phyloP scores from a whole-genome alignment of 1,140 invertebrate genomes.

The Drosophila erecta region DNA sequence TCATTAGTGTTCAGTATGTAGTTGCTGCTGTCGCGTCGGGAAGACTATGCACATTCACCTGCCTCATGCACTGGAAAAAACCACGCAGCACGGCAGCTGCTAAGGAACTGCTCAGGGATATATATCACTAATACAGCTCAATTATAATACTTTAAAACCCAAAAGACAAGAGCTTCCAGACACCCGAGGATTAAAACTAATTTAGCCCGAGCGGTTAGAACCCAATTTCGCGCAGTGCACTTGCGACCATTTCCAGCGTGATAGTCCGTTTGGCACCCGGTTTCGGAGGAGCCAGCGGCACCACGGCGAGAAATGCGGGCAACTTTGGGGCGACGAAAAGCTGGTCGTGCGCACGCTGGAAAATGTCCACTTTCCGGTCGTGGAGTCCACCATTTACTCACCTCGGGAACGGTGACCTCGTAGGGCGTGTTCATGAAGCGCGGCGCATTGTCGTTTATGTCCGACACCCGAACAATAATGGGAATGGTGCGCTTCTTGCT shows the following conservation, averaged over 20 bases:
- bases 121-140: no score
- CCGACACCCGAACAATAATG: conserved; percentile 94
- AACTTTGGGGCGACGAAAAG: conserved; percentile 40
- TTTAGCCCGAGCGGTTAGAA: no score
- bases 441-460: conserved; percentile 95
- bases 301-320: conserved; percentile 40
- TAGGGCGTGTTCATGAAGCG: conserved; percentile 92
- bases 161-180: no score
- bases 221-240: conserved; percentile 14
- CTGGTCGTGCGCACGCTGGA: conserved; percentile 41
- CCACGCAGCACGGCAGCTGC: no score
- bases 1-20: conserved; percentile 64
- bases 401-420: conserved; percentile 93
- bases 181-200: no score
- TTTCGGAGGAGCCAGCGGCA: conserved; percentile 18
- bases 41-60: conserved; percentile 60
- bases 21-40: conserved; percentile 41
- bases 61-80: conserved; percentile 25
- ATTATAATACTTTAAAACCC: no score
- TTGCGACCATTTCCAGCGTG: conserved; percentile 19
- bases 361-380: conserved; percentile 31
- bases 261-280: conserved; percentile 49
- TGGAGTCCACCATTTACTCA: conserved; percentile 81
- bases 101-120: no score
- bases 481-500: conserved; percentile 92